Conservation (phyloP, 2,888 invertebrate species). For the Drepana falcataria region DNA sequence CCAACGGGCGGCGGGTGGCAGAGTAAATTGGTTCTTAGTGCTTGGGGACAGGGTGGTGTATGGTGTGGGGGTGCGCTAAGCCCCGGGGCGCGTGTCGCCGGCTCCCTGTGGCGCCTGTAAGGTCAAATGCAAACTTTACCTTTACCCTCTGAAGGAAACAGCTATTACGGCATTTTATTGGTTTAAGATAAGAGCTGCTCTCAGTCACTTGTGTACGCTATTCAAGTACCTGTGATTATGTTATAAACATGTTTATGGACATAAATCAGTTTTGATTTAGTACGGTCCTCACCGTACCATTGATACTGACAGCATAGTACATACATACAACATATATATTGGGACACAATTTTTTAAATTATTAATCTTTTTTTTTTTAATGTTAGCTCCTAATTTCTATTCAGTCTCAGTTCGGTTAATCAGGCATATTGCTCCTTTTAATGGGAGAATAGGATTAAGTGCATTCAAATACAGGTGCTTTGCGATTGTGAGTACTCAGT, state of each 20-base stretch:
- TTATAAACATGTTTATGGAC: constrained; percentile 25
- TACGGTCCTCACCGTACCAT: background rate
- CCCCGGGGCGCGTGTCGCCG: constrained; percentile 18
- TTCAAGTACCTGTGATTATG: constrained; percentile 22
- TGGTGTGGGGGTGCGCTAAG: constrained; percentile 18
- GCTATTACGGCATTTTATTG: constrained; percentile 47
- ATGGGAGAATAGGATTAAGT: too few species aligned
- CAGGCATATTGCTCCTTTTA: too few species aligned
- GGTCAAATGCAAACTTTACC: constrained; percentile 56
- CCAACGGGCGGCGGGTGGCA: constrained; percentile 10
- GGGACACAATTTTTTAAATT: too few species aligned
- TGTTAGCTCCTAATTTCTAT: too few species aligned
- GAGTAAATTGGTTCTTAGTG: constrained; percentile 42
- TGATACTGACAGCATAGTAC: too few species aligned
- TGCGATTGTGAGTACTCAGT: too few species aligned
- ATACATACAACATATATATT: too few species aligned
- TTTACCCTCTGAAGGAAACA: constrained; percentile 36
- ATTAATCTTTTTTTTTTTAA: too few species aligned
- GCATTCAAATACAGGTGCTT: too few species aligned
- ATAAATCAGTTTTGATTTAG: constrained; percentile 12
- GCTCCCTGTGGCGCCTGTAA: constrained; percentile 30
- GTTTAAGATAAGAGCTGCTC: constrained; percentile 39
- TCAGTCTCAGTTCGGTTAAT: too few species aligned
- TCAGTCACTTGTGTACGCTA: constrained; percentile 25
- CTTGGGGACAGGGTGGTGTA: constrained; percentile 29